Evolutionary conservation across 1,140 invertebrate genomes (phyloP).

Genomic region (Melitaea cinxia): DNA sequence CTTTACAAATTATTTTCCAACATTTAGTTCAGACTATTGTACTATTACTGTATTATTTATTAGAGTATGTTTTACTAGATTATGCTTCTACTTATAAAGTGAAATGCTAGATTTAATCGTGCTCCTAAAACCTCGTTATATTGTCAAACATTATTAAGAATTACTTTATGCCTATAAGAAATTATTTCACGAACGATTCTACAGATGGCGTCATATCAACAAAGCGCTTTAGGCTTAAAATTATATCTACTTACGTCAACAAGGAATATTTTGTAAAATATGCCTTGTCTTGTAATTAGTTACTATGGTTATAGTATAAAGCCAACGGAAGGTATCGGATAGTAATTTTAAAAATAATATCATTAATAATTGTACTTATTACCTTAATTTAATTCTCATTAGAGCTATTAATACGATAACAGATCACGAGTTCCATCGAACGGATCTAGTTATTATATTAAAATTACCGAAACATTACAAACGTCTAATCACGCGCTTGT

Average conservation of each 20-base stretch:
- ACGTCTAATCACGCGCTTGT: constrained; percentile 35
- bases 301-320: constrained; percentile 25
- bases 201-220: constrained; percentile 26
- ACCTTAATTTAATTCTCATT: constrained; percentile 40
- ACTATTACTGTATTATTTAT: not conserved
- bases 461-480: constrained; percentile 40
- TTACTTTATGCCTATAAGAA: constrained; percentile 16
- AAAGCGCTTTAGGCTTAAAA: constrained; percentile 27
- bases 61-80: not conserved
- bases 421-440: constrained; percentile 32
- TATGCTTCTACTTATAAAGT: not conserved
- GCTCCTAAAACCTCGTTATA: constrained; percentile 22
- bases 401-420: constrained; percentile 39
- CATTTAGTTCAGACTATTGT: not conserved
- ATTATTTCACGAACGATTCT: constrained; percentile 14
- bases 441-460: constrained; percentile 33
- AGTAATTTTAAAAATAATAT: constrained; percentile 34
- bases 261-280: not conserved
- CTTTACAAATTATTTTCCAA: not conserved
- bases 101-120: not conserved
- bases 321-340: constrained; percentile 36
- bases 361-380: constrained; percentile 44
- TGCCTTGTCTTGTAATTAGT: constrained; percentile 4
- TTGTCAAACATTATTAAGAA: constrained; percentile 24
- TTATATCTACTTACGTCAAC: not conserved